Percentiles rank a stretch among this genome's conserved stretches.
These are phyloP conservation scores for Melieria omissa DNA, from an alignment of 2,888 invertebrate species.

Conservation along the genomic window DNA sequence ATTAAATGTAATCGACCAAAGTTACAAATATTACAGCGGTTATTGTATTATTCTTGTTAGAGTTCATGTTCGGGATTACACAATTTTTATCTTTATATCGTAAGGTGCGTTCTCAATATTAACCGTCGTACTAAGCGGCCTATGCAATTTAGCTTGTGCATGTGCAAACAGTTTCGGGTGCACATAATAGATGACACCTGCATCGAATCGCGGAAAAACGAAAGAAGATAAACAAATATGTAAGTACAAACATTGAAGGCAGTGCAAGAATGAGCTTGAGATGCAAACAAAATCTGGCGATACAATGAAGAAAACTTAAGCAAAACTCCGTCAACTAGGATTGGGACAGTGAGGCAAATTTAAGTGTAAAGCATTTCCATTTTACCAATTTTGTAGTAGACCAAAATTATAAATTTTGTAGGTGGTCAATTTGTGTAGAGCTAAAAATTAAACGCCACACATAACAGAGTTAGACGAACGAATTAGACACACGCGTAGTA, in stretches of 20 bases:
- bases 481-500: too few species aligned
- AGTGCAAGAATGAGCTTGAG: constrained; percentile 1
- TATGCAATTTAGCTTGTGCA: constrained; percentile 61
- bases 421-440: not conserved
- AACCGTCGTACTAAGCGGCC: constrained; percentile 57
- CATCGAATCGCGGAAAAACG: constrained; percentile 37
- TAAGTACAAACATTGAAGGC: constrained; percentile 38
- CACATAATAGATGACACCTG: constrained; percentile 60
- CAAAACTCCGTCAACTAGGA: too few species aligned
- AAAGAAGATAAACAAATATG: constrained; percentile 40
- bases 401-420: constrained; percentile 15
- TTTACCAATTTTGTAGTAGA: constrained; percentile 3
- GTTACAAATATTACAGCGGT: too few species aligned
- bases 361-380: too few species aligned
- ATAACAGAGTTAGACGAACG: not conserved
- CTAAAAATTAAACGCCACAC: constrained; percentile 23
- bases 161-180: constrained; percentile 64
- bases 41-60: too few species aligned
- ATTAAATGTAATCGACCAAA: too few species aligned
- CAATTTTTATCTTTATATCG: constrained; percentile 67
- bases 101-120: constrained; percentile 63
- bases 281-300: too few species aligned
- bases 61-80: constrained; percentile 49
- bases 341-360: too few species aligned
- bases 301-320: too few species aligned